Base-by-base conservation (phyloP, 2,888 invertebrate species). In the Pandemis cinnamomeana region DNA sequence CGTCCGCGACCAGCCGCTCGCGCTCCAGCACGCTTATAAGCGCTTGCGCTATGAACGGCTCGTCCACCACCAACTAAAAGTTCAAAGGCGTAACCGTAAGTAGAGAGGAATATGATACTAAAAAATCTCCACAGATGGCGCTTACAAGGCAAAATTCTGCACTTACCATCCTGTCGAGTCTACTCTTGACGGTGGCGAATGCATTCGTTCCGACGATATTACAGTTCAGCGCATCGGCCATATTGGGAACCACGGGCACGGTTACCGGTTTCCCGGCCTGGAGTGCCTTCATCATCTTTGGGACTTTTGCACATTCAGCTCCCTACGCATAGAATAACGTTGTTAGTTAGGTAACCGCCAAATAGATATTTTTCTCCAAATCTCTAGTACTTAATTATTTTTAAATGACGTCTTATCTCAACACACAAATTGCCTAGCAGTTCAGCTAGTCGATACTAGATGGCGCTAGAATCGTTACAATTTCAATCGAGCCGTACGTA, bases 1-100 rank as follows among this genome's bases (percentile, higher is more conserved):
- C 97, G 87, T 98, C 97, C 4, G 97, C 97, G 15, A 97, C 97
- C 64, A 97, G 95, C 81, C 97, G 96, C 88, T 97, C 97, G 60
- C 95, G 91, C 87, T 97, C 97, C 68, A 97, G 89, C 78, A 97
- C 88, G 70, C 95, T 92, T 78, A 97, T 91, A 74, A 96, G 95
- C 4, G 96, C 95, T 74, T 96, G 94, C 20, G 97, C 96, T 67
- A 97, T 96, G 88, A 93, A 95, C 80, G 95, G 92, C 86, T 96
- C 97, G 81, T 95, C 96, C 8, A 97, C 96, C 27, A 96, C 94
- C 81, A 96, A 83, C 95, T 95, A 81, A 42, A 79, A 75, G 36
- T 20, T 6, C n/a, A 67, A 7, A 15, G 7, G n/a, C n/a, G 36
- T 13, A 6, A n/a, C 13, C 13, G 7, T 41, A 7, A n/a, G 11